Evolutionary conservation across 2,113 vertebrate species (phyloP).

Genomic region (Spilogale gracilis): DNA sequence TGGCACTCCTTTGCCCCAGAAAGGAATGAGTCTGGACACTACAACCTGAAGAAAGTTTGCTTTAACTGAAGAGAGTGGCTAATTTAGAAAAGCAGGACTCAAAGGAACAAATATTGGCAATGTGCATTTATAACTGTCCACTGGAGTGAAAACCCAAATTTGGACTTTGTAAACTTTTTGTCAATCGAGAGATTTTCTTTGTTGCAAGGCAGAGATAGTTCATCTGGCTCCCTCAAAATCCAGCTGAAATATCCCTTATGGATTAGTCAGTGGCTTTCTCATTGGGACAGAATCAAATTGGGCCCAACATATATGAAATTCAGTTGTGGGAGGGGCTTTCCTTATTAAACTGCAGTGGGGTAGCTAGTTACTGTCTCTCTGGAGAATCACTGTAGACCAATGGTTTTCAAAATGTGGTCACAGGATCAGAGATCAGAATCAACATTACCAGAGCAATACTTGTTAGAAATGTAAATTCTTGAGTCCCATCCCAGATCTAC

Average conservation of each 20-base stretch:
- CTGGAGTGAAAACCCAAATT: not conserved
- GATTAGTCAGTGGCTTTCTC: not conserved
- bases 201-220: not conserved
- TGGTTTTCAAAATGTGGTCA: not conserved
- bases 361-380: not conserved
- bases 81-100: not conserved
- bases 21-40: not conserved
- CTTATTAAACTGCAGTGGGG: not conserved
- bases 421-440: not conserved
- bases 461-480: slow-evolving; percentile 8
- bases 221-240: not conserved
- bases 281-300: not conserved
- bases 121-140: not conserved
- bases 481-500: not conserved
- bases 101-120: not conserved
- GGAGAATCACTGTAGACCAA: not conserved
- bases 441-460: not conserved
- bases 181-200: not conserved
- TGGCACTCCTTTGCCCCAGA: not conserved
- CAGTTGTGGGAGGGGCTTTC: not conserved
- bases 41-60: not conserved
- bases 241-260: not conserved
- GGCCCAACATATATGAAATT: not conserved
- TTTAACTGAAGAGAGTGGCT: not conserved
- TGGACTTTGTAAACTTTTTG: slow-evolving; percentile 44